These are phyloP conservation scores for Conistra vaccinii DNA, from an alignment of 2,888 invertebrate species.

Conservation along the genomic window DNA sequence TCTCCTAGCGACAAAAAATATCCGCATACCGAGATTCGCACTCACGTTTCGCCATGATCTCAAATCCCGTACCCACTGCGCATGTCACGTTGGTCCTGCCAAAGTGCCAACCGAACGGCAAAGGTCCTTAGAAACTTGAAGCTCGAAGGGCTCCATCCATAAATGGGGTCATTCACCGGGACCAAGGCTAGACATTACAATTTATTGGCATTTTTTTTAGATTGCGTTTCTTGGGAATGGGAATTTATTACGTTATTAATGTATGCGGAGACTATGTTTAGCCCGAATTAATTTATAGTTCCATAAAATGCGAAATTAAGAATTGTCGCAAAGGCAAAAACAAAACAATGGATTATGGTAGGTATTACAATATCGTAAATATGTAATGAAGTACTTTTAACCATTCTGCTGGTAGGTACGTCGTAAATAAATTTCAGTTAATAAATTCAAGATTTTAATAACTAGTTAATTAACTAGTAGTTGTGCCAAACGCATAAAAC, in stretches of 20 bases:
- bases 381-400: not conserved
- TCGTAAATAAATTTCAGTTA: slow-evolving; percentile 9
- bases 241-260: slow-evolving; percentile 13
- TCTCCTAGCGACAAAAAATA: slow-evolving; percentile 15
- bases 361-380: not conserved
- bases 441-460: slow-evolving; percentile 24
- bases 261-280: not conserved
- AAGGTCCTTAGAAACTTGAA: slow-evolving; percentile 57
- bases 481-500: slow-evolving; percentile 33
- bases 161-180: slow-evolving; percentile 73
- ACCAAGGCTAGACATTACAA: slow-evolving; percentile 62
- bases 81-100: slow-evolving; percentile 78
- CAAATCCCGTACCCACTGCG: slow-evolving; percentile 76
- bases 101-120: slow-evolving; percentile 63
- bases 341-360: slow-evolving; percentile 15
- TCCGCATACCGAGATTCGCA: slow-evolving; percentile 24
- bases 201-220: slow-evolving; percentile 52
- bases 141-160: slow-evolving; percentile 57
- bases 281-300: not conserved
- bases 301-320: too few relatives aligned
- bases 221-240: slow-evolving; percentile 6
- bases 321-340: not conserved
- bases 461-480: slow-evolving; percentile 22
- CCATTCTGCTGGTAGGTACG: not conserved
- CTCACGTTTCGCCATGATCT: slow-evolving; percentile 47